Percentiles rank a stretch among this genome's conserved stretches.
phyloP scores from a whole-genome alignment of 2,797 vertebrate genomes.

The Platalea minor region DNA sequence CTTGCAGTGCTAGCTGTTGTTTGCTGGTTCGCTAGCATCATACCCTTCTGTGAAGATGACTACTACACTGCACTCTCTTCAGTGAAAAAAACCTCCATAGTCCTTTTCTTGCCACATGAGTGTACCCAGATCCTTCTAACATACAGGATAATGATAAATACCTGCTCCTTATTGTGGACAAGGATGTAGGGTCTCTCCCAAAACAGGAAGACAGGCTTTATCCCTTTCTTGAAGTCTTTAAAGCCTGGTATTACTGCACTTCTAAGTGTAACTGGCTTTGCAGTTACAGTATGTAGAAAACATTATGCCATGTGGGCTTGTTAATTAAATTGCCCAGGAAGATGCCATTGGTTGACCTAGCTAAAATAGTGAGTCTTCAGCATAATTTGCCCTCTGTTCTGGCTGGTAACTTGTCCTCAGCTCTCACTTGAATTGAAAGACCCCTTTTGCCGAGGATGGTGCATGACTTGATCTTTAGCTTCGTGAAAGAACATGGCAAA shows the following conservation, averaged over 20 bases:
- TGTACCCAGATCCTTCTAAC: neutral
- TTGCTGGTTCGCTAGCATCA: neutral
- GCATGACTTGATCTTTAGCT: neutral
- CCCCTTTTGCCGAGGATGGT: neutral
- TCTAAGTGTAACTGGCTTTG: neutral
- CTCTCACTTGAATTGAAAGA: neutral
- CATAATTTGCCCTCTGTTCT: neutral
- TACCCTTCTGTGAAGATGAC: neutral
- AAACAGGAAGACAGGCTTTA: neutral
- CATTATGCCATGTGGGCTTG: neutral
- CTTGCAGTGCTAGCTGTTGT: neutral
- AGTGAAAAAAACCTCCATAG: fast-evolving
- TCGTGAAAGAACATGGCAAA: neutral
- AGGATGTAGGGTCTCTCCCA: neutral
- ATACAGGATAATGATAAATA: neutral
- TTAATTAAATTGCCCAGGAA: neutral
- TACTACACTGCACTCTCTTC: neutral
- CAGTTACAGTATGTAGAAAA: neutral
- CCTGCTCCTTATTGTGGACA: neutral
- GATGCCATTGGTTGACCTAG: neutral
- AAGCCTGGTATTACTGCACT: neutral
- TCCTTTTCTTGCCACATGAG: neutral
- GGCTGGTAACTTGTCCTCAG: neutral
- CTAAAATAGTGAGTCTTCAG: neutral
- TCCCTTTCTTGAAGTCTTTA: neutral